Base-by-base conservation (phyloP, 2,797 vertebrate genomes). In the Melanotaenia boesemani region DNA sequence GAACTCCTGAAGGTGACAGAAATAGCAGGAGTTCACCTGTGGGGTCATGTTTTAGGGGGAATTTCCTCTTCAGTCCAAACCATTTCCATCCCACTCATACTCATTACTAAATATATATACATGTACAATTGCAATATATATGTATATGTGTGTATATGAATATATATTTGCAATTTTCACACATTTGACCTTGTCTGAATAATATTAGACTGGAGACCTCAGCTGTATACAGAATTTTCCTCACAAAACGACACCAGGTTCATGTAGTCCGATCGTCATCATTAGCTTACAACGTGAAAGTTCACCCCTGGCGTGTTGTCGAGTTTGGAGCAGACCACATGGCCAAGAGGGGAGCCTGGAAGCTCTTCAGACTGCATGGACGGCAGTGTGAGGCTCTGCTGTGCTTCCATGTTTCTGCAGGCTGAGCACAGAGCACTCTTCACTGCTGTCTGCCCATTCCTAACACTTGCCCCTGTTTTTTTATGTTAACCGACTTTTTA, bases 401-500 rank as follows among this genome's bases (percentile, higher is more conserved):
- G 90, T 79, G 84, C 80, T 80, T 84, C 87, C 80, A 74, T 83
- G 83, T 82, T 65, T 86, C 80, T 83, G 84, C 83, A 79, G 80
- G 83, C 82, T 71, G 78, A 79, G 79, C 87, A 67, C 87, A 79
- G 80, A 84, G 83, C 84, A 79, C 80, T 76, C 83, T 57, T 58
- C 81, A 76, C 87, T 74, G 79, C 89, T 72, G 86, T 84, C 87
- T 79, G 86, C 84, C 89, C 92, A 93, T 94, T 94, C 93, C 93
- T 94, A 93, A 93, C 93, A 93, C 92, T 93, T 93, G 92, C 92
- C 92, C 91, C 88, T 82, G 86, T 89, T 90, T 91, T 91, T 92
- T 92, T 91, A 92, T 90, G 89, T 92, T 91, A 90, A 93, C 90
- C 84, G 85, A 94, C 92, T 94, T 94, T 94, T 92, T 93, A 93